Evolutionary conservation across 2,797 vertebrate species (phyloP), one percentile per base, ranked within the genome.

Genomic region (Mergus octosetaceus): DNA sequence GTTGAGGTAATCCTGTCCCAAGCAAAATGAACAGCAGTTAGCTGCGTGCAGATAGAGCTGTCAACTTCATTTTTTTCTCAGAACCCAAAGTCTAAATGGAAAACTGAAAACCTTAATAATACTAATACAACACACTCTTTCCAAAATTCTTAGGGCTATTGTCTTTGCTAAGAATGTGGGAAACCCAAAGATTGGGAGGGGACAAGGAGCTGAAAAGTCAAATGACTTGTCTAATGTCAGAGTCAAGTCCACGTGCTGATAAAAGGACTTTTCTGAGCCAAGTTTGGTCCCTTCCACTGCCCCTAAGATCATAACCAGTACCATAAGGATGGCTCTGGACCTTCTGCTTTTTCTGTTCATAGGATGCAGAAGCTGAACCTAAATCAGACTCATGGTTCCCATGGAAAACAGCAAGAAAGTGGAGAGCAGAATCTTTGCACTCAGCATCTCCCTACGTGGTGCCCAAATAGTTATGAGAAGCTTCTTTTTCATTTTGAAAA

Each of bases 1-100:
- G 99, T 99, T 9, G 99, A 99, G 38, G 99, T 99, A 94, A 99
- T 99, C 94, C 99, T 99, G 96, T 66, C 75, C 41, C 79, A 68
- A 93, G 65, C 74, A 79, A 94, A 0, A 1, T 3, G 77, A 90
- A 65, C 60, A 87, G 24, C 80, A 36, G 73, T 94, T 74, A 96
- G 75, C 38, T 41, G 45, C 51, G 34, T 78, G 69, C 70, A 86
- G n/a, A 49, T 21, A 53, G 49, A 89, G 58, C 47, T 64, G 39
- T 41, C 9, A 4, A 14, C 28, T 43, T 32, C 7, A 27, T 18
- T n/a, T 75, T 66, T 65, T 43, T 53, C 43, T 80, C 73, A 57
- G 28, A 90, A 60, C 30, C 69, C 45, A 51, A 58, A 58, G 49
- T 73, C 21, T 57, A 22, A 80, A 34, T 62, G 34, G 43, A 81